These are phyloP conservation scores for Austrofundulus limnaeus DNA, from an alignment of 2,113 vertebrate genomes.

Conservation along the genomic window DNA sequence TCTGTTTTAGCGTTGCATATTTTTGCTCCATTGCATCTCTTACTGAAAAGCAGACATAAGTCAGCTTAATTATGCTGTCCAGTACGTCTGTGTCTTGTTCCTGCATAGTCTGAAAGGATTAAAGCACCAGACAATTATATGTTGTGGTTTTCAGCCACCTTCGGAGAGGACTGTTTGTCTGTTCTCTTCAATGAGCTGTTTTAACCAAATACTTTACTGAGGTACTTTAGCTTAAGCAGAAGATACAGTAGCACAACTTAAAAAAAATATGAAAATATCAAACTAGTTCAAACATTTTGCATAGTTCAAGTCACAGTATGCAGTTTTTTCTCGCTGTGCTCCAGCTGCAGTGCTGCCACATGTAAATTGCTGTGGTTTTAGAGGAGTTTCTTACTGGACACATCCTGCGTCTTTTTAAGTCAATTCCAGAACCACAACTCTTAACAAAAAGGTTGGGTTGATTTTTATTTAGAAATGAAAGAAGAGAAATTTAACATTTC, in stretches of 20 bases:
- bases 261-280: constrained; percentile 18
- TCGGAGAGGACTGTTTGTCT: constrained; percentile 41
- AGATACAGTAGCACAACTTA: constrained; percentile 5
- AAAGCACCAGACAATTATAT: constrained; percentile 49
- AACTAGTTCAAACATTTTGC: constrained; percentile 17
- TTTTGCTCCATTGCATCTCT: neutral
- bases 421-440: constrained; percentile 58
- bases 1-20: neutral
- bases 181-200: constrained; percentile 47
- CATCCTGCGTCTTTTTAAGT: constrained; percentile 44
- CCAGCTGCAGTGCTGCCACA: constrained; percentile 45
- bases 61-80: constrained; percentile 18
- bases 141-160: constrained; percentile 48
- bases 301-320: constrained; percentile 30
- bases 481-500: constrained; percentile 60
- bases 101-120: constrained; percentile 37
- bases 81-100: constrained; percentile 27
- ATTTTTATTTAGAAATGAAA: constrained; percentile 18
- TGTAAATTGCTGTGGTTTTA: constrained; percentile 64
- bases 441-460: constrained; percentile 47
- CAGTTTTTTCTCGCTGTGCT: constrained; percentile 21
- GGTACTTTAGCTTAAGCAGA: constrained; percentile 15
- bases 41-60: constrained; percentile 17
- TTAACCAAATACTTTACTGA: constrained; percentile 32
- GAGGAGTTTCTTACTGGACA: constrained; percentile 56